Base-by-base conservation (phyloP, 1,140 invertebrate genomes). In the Aphelinus atriplicis region DNA sequence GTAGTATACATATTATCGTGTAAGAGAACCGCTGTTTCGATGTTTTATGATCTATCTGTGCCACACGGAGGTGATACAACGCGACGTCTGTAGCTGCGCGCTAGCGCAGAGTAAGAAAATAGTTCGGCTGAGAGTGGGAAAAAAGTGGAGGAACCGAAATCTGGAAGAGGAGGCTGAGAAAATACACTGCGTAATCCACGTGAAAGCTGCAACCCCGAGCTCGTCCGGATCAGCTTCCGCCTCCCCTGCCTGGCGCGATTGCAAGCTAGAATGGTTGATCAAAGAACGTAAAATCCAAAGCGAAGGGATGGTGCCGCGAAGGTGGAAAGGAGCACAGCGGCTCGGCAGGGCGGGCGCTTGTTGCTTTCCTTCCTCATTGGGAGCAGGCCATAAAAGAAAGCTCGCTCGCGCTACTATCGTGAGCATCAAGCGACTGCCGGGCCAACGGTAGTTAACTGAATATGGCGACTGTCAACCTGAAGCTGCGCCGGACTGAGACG, bases 241-340 rank as follows among this genome's bases (percentile, higher is more conserved):
- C 9, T 55, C 62, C 63, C 26, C 42, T 42, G 64, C 57, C 60
- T 47, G 50, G 53, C 26, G 42, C 74, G 68, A 76, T 71, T 76
- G 68, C 68, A 50, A 67, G 56, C n/a, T 46, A 81, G 79, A 78
- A 82, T 80, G 78, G 77, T 77, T 81, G 81, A 82, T 82, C 81
- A 82, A 81, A 82, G 80, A 77, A 78, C 69, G 64, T 78, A 64
- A 62, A 75, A 75, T 75, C 48, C 43, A 47, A 71, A 68, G 72
- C 4, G 60, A 43, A 10, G 46, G 26, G 56, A n/a, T 26, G 10
- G 56, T 57, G 26, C 10, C n/a, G 47, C 7, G n/a, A 47, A 58
- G 1, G 65, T 2, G 57, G 6, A 43, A 48, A 26, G 26, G 26
- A 26, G 26, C 26, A 26, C 26, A 26, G 26, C 26, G 26, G 47